phyloP scores from a whole-genome alignment of 2,888 invertebrate species.

The Hypolimnas misippus region DNA sequence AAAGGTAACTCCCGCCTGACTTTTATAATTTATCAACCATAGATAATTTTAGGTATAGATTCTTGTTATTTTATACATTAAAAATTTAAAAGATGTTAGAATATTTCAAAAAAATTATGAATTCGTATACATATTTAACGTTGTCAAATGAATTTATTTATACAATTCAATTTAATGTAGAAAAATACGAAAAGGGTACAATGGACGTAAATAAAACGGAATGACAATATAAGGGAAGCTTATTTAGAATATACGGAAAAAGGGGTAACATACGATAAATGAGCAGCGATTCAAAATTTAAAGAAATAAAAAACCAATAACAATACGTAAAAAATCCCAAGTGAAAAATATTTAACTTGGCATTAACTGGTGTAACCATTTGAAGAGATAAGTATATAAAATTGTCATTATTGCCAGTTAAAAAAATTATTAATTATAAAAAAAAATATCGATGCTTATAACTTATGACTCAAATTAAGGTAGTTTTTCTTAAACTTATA shows the following conservation, averaged over 20 bases:
- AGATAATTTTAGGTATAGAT: not conserved
- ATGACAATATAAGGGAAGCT: slow-evolving; percentile 13
- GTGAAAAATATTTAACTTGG: no score
- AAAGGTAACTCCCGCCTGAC: no score
- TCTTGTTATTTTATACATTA: not conserved
- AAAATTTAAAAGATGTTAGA: not conserved
- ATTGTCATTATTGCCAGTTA: no score
- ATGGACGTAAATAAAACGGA: not conserved
- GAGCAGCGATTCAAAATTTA: not conserved
- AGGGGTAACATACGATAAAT: not conserved
- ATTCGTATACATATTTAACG: not conserved
- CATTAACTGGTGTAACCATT: no score
- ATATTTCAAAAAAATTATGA: not conserved
- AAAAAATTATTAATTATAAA: no score
- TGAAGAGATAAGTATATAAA: no score
- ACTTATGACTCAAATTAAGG: no score
- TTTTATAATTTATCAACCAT: no score
- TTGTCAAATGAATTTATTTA: not conserved
- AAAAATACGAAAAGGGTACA: slow-evolving; percentile 13
- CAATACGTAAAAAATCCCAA: not conserved
- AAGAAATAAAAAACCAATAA: not conserved
- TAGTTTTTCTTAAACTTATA: no score
- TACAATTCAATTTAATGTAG: not conserved
- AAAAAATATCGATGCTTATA: no score
- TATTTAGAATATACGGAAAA: slow-evolving; percentile 3